These are phyloP conservation scores for Nannospalax galili DNA, from an alignment of 2,113 vertebrate species.

Conservation along the genomic window DNA sequence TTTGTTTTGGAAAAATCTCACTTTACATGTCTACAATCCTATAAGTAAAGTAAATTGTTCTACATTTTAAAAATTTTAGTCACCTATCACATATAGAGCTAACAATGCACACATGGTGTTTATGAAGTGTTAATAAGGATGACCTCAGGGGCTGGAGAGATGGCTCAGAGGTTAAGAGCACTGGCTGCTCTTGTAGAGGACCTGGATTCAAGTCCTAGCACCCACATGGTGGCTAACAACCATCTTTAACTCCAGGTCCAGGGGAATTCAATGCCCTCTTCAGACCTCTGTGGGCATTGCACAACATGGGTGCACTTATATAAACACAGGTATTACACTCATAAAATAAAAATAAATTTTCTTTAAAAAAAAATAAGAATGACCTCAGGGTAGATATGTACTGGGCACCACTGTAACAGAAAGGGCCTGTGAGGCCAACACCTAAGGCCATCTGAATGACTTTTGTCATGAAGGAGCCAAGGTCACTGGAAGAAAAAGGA, in stretches of 20 bases:
- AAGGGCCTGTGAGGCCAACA: not conserved
- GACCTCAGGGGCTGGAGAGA: not conserved
- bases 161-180: too few species aligned
- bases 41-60: not conserved
- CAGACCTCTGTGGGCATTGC: too few species aligned
- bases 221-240: too few species aligned
- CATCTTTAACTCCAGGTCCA: too few species aligned
- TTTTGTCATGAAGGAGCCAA: not conserved
- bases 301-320: too few species aligned
- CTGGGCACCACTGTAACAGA: not conserved
- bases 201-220: too few species aligned
- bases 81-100: not conserved
- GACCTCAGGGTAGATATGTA: not conserved
- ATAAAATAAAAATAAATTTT: too few species aligned
- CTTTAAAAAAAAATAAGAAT: not conserved
- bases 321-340: too few species aligned
- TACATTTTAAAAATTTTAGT: not conserved
- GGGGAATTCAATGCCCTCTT: too few species aligned
- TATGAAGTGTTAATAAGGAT: not conserved
- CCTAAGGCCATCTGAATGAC: not conserved
- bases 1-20: not conserved
- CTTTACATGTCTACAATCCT: not conserved
- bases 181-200: too few species aligned
- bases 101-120: not conserved
- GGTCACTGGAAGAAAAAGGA: rapidly evolving